These are phyloP conservation scores for Melanaphis sacchari DNA, from an alignment of 1,140 invertebrate genomes.

Conservation along the genomic window DNA sequence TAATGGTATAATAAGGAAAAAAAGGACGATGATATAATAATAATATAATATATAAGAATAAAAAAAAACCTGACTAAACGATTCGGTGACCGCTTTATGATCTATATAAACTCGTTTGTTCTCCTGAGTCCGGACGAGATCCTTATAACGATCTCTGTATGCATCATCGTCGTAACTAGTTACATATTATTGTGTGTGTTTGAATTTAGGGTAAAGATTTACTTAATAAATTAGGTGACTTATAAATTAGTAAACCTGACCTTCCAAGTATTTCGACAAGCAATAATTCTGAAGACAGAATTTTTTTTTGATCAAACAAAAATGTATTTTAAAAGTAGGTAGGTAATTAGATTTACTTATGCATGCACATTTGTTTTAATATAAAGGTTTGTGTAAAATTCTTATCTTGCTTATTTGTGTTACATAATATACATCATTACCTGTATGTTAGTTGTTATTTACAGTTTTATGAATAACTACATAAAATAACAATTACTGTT, in stretches of 20 bases:
- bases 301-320: not conserved
- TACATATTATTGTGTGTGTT: not conserved
- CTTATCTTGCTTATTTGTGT: not conserved
- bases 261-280: not conserved
- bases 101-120: not conserved
- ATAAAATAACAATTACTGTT: not conserved
- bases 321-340: not conserved
- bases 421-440: not conserved
- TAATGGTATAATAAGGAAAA: not conserved
- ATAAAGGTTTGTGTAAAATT: not conserved
- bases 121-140: not conserved
- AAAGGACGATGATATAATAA: not conserved
- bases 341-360: not conserved
- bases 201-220: not conserved
- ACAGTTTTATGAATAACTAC: not conserved
- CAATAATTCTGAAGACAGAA: not conserved
- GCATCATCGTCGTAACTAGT: not conserved
- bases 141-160: not conserved
- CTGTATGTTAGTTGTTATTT: not conserved
- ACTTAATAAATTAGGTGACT: not conserved
- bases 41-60: not conserved
- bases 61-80: not conserved
- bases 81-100: slow-evolving; percentile 3
- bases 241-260: not conserved
- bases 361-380: not conserved